Conservation (phyloP, 2,888 invertebrate genomes). For the Phyto melanocephala region DNA sequence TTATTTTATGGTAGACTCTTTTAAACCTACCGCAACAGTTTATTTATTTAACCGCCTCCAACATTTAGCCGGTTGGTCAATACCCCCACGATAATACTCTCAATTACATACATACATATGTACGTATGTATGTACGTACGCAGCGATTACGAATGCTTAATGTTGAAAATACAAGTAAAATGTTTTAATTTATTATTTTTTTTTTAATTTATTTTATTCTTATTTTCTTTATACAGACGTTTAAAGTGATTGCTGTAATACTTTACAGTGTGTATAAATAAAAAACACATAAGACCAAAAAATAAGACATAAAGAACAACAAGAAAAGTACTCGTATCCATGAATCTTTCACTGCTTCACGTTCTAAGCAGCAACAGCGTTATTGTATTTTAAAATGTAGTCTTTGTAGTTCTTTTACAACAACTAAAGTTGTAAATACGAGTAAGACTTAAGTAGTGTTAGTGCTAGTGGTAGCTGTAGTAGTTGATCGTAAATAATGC, state of each 20-base stretch:
- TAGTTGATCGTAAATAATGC: slow-evolving; percentile 12
- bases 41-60: slow-evolving; percentile 58
- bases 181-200: background rate
- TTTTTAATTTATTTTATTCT: background rate
- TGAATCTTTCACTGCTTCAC: slow-evolving; percentile 1
- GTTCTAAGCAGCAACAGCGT: background rate
- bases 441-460: too few species aligned
- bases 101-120: too few species aligned
- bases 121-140: background rate
- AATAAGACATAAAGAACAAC: background rate
- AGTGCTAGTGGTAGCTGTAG: background rate
- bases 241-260: slow-evolving; percentile 1
- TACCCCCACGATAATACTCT: slow-evolving; percentile 9
- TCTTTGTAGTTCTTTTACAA: too few species aligned
- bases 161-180: slow-evolving; percentile 14
- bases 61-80: slow-evolving; percentile 15
- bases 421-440: too few species aligned
- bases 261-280: background rate
- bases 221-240: background rate
- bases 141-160: background rate
- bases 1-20: background rate
- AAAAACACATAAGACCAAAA: background rate
- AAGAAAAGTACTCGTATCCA: background rate
- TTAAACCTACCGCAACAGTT: slow-evolving; percentile 60
- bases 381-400: background rate